These are phyloP conservation scores for Echinometra lucunter DNA, from an alignment of 53 echinoderm and acorn worm genomes.

Conservation along the genomic window DNA sequence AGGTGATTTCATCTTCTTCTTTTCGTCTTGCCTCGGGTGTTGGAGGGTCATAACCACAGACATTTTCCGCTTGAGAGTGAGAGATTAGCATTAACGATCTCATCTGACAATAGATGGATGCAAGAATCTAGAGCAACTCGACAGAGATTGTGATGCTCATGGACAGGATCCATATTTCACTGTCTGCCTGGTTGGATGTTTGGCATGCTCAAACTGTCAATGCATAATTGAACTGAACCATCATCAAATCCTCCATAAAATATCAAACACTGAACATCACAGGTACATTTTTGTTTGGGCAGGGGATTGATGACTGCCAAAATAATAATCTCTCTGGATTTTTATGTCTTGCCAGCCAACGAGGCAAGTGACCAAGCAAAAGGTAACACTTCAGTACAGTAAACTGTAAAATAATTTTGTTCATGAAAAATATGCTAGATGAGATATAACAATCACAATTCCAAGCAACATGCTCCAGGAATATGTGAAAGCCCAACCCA, in stretches of 20 bases:
- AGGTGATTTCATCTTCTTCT: neutral
- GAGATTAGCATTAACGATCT: slow-evolving; percentile 15
- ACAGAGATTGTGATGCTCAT: neutral
- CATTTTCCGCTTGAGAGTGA: neutral
- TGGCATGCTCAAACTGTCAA: neutral
- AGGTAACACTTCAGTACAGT: too few relatives aligned
- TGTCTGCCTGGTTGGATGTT: neutral
- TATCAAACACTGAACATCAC: too few relatives aligned
- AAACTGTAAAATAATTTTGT: too few relatives aligned
- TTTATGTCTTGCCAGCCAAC: too few relatives aligned
- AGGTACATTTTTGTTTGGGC: too few relatives aligned
- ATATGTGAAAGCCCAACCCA: too few relatives aligned
- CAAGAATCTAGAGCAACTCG: neutral
- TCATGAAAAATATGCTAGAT: too few relatives aligned
- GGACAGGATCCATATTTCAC: neutral
- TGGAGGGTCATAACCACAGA: neutral
- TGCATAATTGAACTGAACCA: neutral
- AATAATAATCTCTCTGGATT: too few relatives aligned
- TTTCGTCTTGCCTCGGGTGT: neutral
- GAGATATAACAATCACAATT: too few relatives aligned
- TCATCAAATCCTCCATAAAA: neutral
- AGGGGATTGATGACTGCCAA: too few relatives aligned
- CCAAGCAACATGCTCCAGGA: too few relatives aligned
- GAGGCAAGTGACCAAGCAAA: too few relatives aligned
- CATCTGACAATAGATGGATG: neutral